phyloP scores from a whole-genome alignment of 2,888 invertebrate genomes.

The Oeneis ivallda region DNA sequence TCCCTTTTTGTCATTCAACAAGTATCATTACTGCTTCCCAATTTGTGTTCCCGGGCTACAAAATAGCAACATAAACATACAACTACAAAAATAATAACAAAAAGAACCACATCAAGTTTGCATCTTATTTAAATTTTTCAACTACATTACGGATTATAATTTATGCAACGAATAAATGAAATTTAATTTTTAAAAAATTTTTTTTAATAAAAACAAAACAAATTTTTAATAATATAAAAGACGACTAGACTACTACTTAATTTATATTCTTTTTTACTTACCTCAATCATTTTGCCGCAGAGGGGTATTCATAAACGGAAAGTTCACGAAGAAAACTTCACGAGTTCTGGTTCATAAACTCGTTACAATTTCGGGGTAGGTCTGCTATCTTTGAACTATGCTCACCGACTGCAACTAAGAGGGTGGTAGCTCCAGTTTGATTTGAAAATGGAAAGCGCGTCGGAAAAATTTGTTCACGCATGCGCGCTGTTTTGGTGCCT shows the following conservation, averaged over 20 bases:
- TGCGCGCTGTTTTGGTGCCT: neutral
- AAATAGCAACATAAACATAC: too few relatives aligned
- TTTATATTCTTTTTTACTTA: neutral
- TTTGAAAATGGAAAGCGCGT: conserved; percentile 10
- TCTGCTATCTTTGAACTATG: conserved; percentile 4
- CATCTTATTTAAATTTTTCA: too few relatives aligned
- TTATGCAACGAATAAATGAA: too few relatives aligned
- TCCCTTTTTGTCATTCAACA: too few relatives aligned
- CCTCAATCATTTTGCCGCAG: neutral
- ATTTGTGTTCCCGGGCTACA: too few relatives aligned
- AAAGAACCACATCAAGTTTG: too few relatives aligned
- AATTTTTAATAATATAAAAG: neutral
- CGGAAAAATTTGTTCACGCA: conserved; percentile 14
- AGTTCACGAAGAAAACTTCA: conserved; percentile 17
- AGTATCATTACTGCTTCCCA: too few relatives aligned
- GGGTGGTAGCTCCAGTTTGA: conserved; percentile 10
- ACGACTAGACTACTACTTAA: neutral
- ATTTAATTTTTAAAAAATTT: too few relatives aligned
- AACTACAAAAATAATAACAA: too few relatives aligned
- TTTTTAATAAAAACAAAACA: too few relatives aligned
- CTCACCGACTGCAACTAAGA: conserved; percentile 15
- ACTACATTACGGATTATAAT: too few relatives aligned
- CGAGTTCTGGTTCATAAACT: conserved; percentile 9
- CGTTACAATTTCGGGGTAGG: neutral
- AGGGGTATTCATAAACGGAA: neutral